Evolutionary conservation across 1,140 invertebrate species (phyloP), one percentile per base, ranked within the genome.

Genomic region (Mizuhopecten yessoensis): DNA sequence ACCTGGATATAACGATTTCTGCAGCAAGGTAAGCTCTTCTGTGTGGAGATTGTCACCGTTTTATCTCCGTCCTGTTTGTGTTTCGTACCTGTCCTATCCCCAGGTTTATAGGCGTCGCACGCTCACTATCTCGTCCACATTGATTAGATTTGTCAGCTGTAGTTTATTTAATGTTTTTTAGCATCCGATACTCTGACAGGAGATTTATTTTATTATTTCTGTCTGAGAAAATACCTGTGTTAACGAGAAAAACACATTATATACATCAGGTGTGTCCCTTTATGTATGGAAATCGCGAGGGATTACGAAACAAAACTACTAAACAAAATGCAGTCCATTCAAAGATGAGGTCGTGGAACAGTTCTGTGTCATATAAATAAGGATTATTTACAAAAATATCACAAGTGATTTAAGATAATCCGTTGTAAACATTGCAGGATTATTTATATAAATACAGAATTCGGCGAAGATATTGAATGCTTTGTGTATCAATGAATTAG

Each of bases 141-240:
- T 75, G 57, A 75, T 75, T 75, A 75, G 7, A 17, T 29, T n/a
- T 75, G 57, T 75, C 57, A 75, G 57, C 57, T 75, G 57, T 75
- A 75, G 57, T 75, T 75, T 75, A 75, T 75, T 75, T 75, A 75
- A 75, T 75, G 57, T 75, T 75, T 75, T n/a, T 29, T 7, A n/a
- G 23, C 17, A 75, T 75, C 57, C 11, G 57, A 75, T 75, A 75
- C n/a, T 5, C 57, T 75, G 57, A 75, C 57, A 75, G 57, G 57
- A 75, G 57, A 75, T 75, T 75, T 75, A 75, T 75, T 75, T 75
- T 29, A 75, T 75, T 75, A 75, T 75, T 75, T 75, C 57, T 3
- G 29, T 75, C 57, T 75, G 57, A 3, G 57, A 75, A 75, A 75
- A 75, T 75, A 75, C 57, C 57, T 75, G 57, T 75, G 57, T 75